Base-by-base conservation (phyloP, 2,797 vertebrate species). In the Nothura maculosa region DNA sequence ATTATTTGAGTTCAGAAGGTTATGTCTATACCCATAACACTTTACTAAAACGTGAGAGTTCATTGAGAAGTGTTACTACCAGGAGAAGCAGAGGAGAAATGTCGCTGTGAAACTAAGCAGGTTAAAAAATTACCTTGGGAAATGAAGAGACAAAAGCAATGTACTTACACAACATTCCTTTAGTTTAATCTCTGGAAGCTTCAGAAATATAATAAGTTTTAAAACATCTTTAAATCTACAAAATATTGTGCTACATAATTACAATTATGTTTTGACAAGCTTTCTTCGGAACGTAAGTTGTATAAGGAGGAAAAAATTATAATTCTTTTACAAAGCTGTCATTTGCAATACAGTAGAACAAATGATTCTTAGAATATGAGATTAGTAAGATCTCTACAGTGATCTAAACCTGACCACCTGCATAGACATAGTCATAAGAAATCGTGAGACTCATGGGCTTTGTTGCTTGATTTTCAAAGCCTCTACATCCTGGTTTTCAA, bases 191-290 rank as follows among this genome's bases (percentile, higher is more conserved):
- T 92, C 83, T 25, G 40, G 75, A 96, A 90, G 92, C 96, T 96
- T 95, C 8, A 77, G 86, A 96, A 97, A 96, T 75, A 92, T 70
- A 96, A 32, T 93, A 93, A 89, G 91, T 95, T 94, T 94, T 94
- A 58, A 97, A 97, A 96, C 74, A 94, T 94, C 89, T 95, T 94
- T 92, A 91, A 91, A 89, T 90, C 87, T 96, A 89, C 94, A 92
- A 96, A 97, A 95, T 92, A 96, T 90, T 96, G 86, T 93, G 83
- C 93, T 93, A 81, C 86, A 89, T 97, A 93, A 96, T 90, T 93
- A 94, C 96, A 92, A 94, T 81, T 91, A 88, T 96, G 93, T 97
- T 96, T 95, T 97, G 96, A 97, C 96, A 96, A 93, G 87, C 80
- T 94, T 85, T 79, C 90, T 94, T 91, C 87, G 32, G 85, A 89